Conservation (phyloP, 2,797 vertebrate genomes). For the Phalloptychus januarius region DNA sequence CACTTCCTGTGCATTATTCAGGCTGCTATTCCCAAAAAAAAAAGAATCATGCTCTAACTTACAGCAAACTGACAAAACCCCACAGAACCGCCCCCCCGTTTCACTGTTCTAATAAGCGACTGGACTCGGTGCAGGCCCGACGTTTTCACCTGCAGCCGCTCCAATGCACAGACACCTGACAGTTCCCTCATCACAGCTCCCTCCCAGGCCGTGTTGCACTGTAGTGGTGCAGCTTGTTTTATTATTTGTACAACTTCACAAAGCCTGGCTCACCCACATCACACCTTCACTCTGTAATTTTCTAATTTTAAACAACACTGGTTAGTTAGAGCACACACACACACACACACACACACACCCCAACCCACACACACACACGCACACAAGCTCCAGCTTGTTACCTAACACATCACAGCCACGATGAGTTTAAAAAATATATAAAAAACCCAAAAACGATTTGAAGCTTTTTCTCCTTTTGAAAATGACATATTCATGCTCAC, state of each 20-base stretch:
- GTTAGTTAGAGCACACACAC: conserved; percentile 18
- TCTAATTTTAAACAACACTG: conserved; percentile 40
- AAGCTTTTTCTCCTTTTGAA: background rate
- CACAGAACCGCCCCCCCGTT: conserved; percentile 24
- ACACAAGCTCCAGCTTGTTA: conserved; percentile 2
- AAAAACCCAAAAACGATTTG: background rate
- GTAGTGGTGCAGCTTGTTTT: conserved; percentile 46
- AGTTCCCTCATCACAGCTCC: conserved; percentile 47
- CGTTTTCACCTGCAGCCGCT: conserved; percentile 56
- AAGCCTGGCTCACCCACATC: conserved; percentile 50
- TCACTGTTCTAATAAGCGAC: conserved; percentile 46
- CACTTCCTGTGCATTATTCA: conserved; percentile 7
- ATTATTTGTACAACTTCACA: conserved; percentile 43
- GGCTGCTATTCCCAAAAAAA: background rate
- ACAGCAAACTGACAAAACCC: conserved; percentile 13
- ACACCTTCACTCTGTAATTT: conserved; percentile 43
- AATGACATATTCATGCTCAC: conserved; percentile 10
- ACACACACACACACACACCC: no score
- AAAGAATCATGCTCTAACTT: conserved; percentile 12
- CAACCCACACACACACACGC: no score
- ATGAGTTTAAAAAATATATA: background rate
- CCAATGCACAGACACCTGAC: conserved; percentile 56
- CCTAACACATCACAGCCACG: background rate
- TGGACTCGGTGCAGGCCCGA: conserved; percentile 23
- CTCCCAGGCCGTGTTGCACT: conserved; percentile 50